These are phyloP conservation scores for Psittacula cyanocephala DNA, from an alignment of 2,113 vertebrate species.

Conservation along the genomic window DNA sequence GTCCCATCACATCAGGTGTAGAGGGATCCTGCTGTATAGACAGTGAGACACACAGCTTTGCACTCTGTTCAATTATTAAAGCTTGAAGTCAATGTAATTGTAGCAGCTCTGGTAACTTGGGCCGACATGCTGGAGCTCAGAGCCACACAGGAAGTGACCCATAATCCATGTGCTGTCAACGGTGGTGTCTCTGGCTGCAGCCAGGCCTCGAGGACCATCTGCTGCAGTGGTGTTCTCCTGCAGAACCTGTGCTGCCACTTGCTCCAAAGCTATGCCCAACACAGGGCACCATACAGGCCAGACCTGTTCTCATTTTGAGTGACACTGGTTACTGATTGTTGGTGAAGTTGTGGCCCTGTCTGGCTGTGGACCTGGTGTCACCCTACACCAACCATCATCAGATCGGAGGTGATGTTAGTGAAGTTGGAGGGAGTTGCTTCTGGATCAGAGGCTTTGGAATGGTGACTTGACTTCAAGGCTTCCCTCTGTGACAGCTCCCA, in stretches of 20 bases:
- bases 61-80: neutral
- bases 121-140: neutral
- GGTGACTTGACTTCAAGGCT: neutral
- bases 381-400: neutral
- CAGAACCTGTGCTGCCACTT: neutral
- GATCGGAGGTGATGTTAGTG: neutral
- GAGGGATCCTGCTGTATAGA: neutral
- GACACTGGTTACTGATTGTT: neutral
- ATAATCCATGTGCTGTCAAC: neutral
- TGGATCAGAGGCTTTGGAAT: neutral
- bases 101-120: neutral
- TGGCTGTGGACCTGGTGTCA: neutral
- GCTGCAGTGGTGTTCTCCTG: neutral
- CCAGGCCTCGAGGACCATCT: neutral
- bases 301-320: neutral
- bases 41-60: neutral
- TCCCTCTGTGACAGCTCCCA: neutral
- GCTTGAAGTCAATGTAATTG: neutral
- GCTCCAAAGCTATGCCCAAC: neutral
- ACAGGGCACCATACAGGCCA: accelerated
- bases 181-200: neutral
- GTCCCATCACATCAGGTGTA: neutral
- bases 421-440: neutral
- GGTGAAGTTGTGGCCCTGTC: neutral
- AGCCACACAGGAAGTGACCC: neutral